These are phyloP conservation scores for Parnassius mnemosyne DNA, from an alignment of 2,888 invertebrate genomes.

Conservation along the genomic window DNA sequence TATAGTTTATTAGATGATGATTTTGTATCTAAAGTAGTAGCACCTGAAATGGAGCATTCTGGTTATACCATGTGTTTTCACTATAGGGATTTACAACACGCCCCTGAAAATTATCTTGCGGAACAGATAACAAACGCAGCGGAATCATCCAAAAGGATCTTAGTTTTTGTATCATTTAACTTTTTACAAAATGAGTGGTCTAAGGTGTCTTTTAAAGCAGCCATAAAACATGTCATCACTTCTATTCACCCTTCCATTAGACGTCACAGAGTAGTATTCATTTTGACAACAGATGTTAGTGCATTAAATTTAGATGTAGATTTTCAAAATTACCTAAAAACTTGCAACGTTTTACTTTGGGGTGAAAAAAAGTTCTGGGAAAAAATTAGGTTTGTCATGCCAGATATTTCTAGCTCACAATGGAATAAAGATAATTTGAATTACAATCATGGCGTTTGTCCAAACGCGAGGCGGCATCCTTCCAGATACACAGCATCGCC, in stretches of 20 bases:
- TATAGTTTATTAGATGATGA: constrained; percentile 91
- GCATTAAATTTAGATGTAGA: constrained; percentile 87
- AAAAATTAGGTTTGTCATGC: constrained; percentile 90
- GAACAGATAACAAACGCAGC: constrained; percentile 83
- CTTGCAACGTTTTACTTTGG: constrained; percentile 87
- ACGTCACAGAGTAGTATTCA: constrained; percentile 81
- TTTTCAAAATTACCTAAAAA: constrained; percentile 85
- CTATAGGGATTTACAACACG: constrained; percentile 83
- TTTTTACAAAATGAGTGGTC: constrained; percentile 93
- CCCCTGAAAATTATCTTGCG: constrained; percentile 81
- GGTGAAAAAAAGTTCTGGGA: constrained; percentile 95
- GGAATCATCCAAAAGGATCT: constrained; percentile 84
- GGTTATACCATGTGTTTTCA: constrained; percentile 84
- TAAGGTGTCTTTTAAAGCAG: constrained; percentile 88
- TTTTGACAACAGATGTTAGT: constrained; percentile 83
- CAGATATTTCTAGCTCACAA: constrained; percentile 84
- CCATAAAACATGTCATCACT: constrained; percentile 85
- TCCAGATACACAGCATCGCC: constrained; percentile 87
- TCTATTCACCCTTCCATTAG: constrained; percentile 83
- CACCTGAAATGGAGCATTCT: constrained; percentile 86
- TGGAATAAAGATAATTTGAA: constrained; percentile 81
- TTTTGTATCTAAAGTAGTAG: constrained; percentile 85
- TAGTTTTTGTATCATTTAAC: constrained; percentile 89
- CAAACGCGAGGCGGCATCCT: constrained; percentile 80
- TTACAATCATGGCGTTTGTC: constrained; percentile 76